A percentile compares a stretch with the other conserved stretches of the same genome.
Evolutionary conservation across 2,888 invertebrate genomes (phyloP).

Genomic region (Scaptomyza polygonia): DNA sequence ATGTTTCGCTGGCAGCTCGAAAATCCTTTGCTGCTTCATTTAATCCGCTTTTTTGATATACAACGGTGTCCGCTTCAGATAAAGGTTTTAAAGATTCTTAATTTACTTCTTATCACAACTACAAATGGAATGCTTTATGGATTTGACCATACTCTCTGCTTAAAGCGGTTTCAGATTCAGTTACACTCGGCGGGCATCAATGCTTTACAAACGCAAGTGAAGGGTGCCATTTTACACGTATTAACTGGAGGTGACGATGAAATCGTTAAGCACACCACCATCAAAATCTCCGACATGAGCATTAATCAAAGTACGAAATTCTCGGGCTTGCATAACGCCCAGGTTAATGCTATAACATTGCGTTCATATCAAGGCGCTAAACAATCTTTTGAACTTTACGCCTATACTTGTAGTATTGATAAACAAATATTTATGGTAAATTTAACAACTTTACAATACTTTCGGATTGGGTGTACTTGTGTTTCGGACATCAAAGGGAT

Average conservation of each 20-base stretch:
- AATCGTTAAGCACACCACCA: conserved; percentile 84
- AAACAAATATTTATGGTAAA: conserved; percentile 87
- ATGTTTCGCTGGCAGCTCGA: conserved; percentile 47
- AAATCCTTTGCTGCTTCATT: conserved; percentile 12
- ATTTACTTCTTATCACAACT: conserved; percentile 86
- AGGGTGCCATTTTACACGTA: conserved; percentile 85
- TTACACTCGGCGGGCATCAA: conserved; percentile 93
- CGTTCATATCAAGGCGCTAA: background rate
- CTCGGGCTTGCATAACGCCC: conserved; percentile 87
- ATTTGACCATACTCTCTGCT: conserved; percentile 86
- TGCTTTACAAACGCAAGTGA: conserved; percentile 86
- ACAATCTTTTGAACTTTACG: conserved; percentile 58
- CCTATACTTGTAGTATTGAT: conserved; percentile 87
- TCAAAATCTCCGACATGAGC: conserved; percentile 68
- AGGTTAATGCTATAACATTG: conserved; percentile 88
- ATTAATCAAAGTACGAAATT: conserved; percentile 82
- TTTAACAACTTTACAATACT: conserved; percentile 84
- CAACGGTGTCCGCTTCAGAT: conserved; percentile 89
- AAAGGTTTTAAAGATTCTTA: conserved; percentile 78
- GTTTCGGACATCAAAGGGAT: conserved; percentile 90
- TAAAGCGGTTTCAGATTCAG: conserved; percentile 82
- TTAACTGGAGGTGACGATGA: conserved; percentile 94
- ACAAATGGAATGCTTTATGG: conserved; percentile 90
- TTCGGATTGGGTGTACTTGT: conserved; percentile 85
- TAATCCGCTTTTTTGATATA: conserved; percentile 78